Base-by-base conservation (phyloP, 2,113 vertebrate species). In the Chrysochloris asiatica region DNA sequence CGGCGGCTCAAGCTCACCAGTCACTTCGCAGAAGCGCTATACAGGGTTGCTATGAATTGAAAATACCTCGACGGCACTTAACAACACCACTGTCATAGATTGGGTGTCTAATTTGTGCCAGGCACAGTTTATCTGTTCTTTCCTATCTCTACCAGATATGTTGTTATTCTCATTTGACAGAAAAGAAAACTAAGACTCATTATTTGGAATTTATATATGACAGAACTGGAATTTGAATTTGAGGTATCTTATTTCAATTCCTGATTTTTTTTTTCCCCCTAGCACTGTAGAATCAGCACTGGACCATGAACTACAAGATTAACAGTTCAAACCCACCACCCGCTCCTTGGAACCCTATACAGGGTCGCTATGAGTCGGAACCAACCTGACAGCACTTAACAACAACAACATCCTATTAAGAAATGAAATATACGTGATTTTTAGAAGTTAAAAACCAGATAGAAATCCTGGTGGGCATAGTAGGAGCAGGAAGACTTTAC, bases 121-220 rank as follows among this genome's bases (percentile, higher is more conserved):
- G 56, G 41, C 56, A 45, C 26, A 16, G 50, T 10, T 61, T 48
- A 9, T 59, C 65, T 33, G n/a, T 47, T 90, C 78, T 80, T 61
- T 85, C 41, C n/a, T 86, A 38, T 73, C 19, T 72, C 43, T 93
- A 47, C 45, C 76, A 76, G 71, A 56, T 83, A 65, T 92, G 12
- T 86, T 88, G 21, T 47, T 50, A 56, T 76, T 6, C 21, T 80
- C 21, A 43, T 52, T 87, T 83, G 48, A 83, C 43, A 84, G 48
- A 78, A 80, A 48, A 75, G 36, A 78, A 87, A 83, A 56, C 38
- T 73, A 56, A 38, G 45, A 41, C 16, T 83, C 17, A 48, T 24
- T 69, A 38, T 69, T 38, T 10, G 21, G 36, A 69, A 6, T 69
- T 69, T 69, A 22, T 69, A 38, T 22, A 69, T 69, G 8, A n/a